A percentile compares a stretch with the other conserved stretches of the same genome.
phyloP scores from a whole-genome alignment of 2,797 vertebrate species.

The Trematomus bernacchii region DNA sequence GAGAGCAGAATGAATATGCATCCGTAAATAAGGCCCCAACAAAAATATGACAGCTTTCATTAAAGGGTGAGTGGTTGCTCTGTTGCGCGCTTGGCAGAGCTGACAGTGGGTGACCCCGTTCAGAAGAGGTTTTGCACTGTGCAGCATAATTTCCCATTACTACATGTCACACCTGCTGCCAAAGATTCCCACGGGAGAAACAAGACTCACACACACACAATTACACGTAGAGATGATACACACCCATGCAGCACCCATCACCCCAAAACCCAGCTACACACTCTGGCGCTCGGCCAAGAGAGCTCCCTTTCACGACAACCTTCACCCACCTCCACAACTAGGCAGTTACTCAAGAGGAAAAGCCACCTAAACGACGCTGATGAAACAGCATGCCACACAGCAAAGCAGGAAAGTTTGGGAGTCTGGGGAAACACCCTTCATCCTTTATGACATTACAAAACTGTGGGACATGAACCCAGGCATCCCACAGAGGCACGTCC shows the following conservation, averaged over 20 bases:
- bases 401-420: constrained; percentile 75
- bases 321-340: constrained; percentile 79
- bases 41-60: constrained; percentile 80
- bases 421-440: constrained; percentile 74
- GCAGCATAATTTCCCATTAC: constrained; percentile 86
- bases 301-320: constrained; percentile 78
- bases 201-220: constrained; percentile 49
- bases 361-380: constrained; percentile 80
- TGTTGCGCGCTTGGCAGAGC: constrained; percentile 73
- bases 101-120: constrained; percentile 82
- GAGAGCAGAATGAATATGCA: constrained; percentile 71
- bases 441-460: constrained; percentile 80
- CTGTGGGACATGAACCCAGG: constrained; percentile 62
- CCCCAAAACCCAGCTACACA: constrained; percentile 68
- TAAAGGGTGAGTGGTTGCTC: constrained; percentile 75
- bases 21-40: constrained; percentile 66
- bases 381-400: constrained; percentile 73
- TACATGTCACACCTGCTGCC: constrained; percentile 84
- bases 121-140: constrained; percentile 80
- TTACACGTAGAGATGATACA: constrained; percentile 65
- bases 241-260: constrained; percentile 73
- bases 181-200: constrained; percentile 76
- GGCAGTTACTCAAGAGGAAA: constrained; percentile 79
- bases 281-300: constrained; percentile 75
- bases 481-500: constrained; percentile 57